Percentiles rank a stretch among this genome's conserved stretches.
phyloP scores from a whole-genome alignment of 2,797 vertebrate genomes.

The Sebastes steindachneri region DNA sequence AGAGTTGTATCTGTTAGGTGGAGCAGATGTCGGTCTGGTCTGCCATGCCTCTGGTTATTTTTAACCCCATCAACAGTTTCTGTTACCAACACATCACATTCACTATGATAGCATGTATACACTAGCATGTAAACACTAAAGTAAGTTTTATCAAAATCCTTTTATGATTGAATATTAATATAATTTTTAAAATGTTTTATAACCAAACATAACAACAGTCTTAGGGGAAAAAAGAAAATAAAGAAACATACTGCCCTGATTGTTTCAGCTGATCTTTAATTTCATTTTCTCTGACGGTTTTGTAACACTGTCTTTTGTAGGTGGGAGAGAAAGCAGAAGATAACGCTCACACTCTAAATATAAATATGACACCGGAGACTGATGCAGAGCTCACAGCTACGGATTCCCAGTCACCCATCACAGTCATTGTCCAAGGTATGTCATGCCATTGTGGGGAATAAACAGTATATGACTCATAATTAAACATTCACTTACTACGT shows the following conservation, averaged over 20 bases:
- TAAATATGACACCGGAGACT: conserved; percentile 55
- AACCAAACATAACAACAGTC: background rate
- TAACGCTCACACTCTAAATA: conserved; percentile 54
- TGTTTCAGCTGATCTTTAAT: background rate
- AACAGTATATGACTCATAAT: background rate
- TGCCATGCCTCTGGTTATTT: conserved; percentile 51
- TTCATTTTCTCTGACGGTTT: background rate
- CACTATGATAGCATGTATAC: background rate
- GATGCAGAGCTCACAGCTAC: conserved; percentile 18
- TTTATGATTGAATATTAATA: background rate
- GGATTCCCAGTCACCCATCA: conserved; percentile 36
- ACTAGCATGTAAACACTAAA: background rate
- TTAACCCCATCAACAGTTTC: conserved; percentile 51
- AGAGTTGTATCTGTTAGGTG: background rate
- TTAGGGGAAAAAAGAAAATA: background rate
- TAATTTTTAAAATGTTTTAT: background rate
- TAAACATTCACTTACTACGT: background rate
- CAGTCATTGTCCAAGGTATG: conserved; percentile 65
- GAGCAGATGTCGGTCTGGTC: conserved; percentile 31
- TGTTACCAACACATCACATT: conserved; percentile 30
- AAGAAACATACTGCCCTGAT: background rate
- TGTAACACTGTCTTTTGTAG: conserved; percentile 40
- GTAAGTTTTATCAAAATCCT: background rate
- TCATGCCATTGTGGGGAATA: background rate
- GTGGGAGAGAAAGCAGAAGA: conserved; percentile 36